A percentile compares a stretch with the other conserved stretches of the same genome.
Evolutionary conservation across 2,888 invertebrate genomes (phyloP).

Genomic region (Dusona sp.): DNA sequence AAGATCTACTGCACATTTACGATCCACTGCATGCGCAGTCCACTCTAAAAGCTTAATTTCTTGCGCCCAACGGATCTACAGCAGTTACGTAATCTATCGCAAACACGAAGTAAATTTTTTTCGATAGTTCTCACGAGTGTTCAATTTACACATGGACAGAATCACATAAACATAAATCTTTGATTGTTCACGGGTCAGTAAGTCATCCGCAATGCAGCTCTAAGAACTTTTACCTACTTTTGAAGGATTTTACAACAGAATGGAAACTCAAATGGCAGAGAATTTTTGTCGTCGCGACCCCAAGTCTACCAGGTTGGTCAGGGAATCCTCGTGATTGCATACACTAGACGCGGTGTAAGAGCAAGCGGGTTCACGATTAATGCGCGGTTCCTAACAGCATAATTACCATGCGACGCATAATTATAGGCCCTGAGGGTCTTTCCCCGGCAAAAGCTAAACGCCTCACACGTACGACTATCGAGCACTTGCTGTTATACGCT

Average conservation of each 20-base stretch:
- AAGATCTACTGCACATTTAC: too few relatives aligned
- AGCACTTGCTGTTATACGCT: constrained; percentile 44
- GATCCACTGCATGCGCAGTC: too few relatives aligned
- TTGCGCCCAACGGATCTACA: not conserved
- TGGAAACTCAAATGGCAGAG: not conserved
- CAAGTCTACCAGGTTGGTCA: constrained; percentile 7
- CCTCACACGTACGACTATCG: constrained; percentile 51
- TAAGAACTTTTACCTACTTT: not conserved
- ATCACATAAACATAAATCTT: not conserved
- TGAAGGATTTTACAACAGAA: not conserved
- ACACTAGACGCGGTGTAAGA: not conserved
- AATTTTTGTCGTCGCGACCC: constrained; percentile 20
- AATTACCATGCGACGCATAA: constrained; percentile 67
- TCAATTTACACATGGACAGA: not conserved
- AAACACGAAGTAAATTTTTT: not conserved
- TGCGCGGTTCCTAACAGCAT: constrained; percentile 68
- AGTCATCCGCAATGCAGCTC: not conserved
- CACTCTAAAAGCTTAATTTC: too few relatives aligned
- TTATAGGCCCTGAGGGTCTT: constrained; percentile 58
- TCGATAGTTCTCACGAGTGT: not conserved
- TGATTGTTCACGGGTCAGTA: not conserved
- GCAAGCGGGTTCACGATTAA: constrained; percentile 58
- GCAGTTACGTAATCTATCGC: not conserved
- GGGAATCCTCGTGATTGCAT: constrained; percentile 47
- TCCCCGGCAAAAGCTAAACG: constrained; percentile 53